Evolutionary conservation across 2,113 vertebrate species (phyloP).

Genomic region (Odontophorus gujanensis): DNA sequence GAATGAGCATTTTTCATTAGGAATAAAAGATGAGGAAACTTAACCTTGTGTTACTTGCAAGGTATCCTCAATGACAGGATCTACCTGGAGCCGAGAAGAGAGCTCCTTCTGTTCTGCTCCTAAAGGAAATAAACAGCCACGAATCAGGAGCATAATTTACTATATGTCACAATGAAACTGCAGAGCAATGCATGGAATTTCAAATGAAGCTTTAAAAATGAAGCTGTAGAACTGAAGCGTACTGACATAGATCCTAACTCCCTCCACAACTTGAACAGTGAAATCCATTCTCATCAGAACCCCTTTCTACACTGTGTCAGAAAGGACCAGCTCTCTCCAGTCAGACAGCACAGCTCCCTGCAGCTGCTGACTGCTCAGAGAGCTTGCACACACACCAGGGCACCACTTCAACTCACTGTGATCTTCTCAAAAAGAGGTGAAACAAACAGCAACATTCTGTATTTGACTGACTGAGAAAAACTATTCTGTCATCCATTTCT

Average conservation of each 20-base stretch:
- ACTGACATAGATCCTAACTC: background rate
- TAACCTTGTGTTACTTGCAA: conserved; percentile 76
- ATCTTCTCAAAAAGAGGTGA: background rate
- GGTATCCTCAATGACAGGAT: conserved; percentile 72
- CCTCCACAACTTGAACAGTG: background rate
- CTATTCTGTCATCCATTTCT: background rate
- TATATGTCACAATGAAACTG: background rate
- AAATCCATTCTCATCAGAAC: background rate
- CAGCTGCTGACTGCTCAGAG: background rate
- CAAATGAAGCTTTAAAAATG: background rate
- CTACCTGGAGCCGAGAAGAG: conserved; percentile 86
- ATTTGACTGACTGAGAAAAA: background rate
- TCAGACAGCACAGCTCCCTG: background rate
- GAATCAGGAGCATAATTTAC: conserved; percentile 38
- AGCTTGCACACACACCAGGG: background rate
- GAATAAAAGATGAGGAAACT: conserved; percentile 10
- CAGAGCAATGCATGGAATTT: background rate
- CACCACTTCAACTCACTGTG: background rate
- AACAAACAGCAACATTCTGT: background rate
- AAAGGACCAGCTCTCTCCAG: background rate
- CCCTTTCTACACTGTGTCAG: background rate
- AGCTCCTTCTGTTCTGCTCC: conserved; percentile 77
- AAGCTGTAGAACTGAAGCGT: background rate
- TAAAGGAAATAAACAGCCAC: conserved; percentile 17
- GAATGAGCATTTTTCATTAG: background rate